Percentiles rank a stretch among this genome's conserved stretches.
Evolutionary conservation across 2,888 invertebrate genomes (phyloP).

Genomic region (Chirona hameri): DNA sequence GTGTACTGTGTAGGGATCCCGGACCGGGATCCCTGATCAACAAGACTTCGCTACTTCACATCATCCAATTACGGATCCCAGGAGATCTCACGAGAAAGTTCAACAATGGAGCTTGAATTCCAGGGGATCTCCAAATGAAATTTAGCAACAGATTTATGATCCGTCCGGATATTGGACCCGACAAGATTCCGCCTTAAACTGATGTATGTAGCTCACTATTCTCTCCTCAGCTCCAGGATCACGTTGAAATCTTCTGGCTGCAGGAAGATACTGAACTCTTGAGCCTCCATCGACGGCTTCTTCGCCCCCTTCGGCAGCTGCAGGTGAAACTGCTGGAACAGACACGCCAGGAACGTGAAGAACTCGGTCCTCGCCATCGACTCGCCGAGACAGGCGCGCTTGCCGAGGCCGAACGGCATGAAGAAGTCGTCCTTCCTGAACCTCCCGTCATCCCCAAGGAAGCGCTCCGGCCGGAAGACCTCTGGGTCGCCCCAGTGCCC

Average conservation of each 20-base stretch:
- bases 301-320: neutral
- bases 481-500: slow-evolving; percentile 3
- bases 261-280: neutral
- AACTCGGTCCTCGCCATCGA: neutral
- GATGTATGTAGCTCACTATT: too few relatives aligned
- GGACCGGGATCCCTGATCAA: too few relatives aligned
- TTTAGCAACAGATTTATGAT: too few relatives aligned
- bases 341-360: neutral
- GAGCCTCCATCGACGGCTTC: neutral
- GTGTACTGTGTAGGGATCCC: too few relatives aligned
- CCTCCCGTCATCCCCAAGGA: slow-evolving; percentile 2
- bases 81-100: too few relatives aligned
- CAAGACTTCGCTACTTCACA: too few relatives aligned
- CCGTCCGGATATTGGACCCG: too few relatives aligned
- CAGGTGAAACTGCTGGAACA: neutral
- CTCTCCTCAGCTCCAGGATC: neutral
- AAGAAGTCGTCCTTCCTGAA: neutral
- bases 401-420: slow-evolving; percentile 27
- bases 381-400: slow-evolving; percentile 26
- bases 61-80: too few relatives aligned
- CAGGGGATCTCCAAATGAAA: too few relatives aligned
- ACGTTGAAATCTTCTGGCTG: neutral
- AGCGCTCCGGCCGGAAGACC: slow-evolving; percentile 30
- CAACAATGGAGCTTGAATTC: too few relatives aligned
- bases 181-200: too few relatives aligned